phyloP scores from a whole-genome alignment of 2,113 vertebrate genomes.

The Sapajus apella region DNA sequence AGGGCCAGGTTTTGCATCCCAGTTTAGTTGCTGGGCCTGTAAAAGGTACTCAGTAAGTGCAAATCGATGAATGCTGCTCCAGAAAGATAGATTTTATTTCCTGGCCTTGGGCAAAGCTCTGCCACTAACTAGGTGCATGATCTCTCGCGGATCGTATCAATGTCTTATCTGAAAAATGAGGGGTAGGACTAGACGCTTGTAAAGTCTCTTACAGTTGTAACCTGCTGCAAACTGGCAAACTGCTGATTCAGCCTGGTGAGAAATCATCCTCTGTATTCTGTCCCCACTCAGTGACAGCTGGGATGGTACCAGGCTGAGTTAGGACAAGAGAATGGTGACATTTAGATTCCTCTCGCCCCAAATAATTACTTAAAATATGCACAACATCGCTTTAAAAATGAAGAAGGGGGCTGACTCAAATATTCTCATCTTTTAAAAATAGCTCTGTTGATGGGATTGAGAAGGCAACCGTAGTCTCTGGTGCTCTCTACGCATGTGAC shows the following conservation, averaged over 20 bases:
- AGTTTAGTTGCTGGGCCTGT: not conserved
- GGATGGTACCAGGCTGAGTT: not conserved
- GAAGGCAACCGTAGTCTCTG: not conserved
- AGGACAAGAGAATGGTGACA: not conserved
- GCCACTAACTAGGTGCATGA: not conserved
- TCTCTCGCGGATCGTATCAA: not conserved
- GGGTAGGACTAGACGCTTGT: not conserved
- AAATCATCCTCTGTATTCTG: not conserved
- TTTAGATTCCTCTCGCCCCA: not conserved
- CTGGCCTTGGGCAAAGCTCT: not conserved
- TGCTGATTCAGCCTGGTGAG: not conserved
- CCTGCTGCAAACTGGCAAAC: not conserved
- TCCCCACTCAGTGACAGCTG: not conserved
- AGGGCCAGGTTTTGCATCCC: not conserved
- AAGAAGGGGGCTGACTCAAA: not conserved
- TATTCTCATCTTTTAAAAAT: constrained; percentile 6
- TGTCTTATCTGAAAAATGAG: not conserved
- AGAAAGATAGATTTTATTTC: not conserved
- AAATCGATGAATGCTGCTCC: not conserved
- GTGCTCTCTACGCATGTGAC: rapidly evolving
- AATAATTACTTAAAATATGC: not conserved
- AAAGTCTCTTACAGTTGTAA: not conserved
- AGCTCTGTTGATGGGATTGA: not conserved
- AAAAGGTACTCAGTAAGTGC: not conserved
- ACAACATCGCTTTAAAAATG: not conserved